A percentile compares a stretch with the other conserved stretches of the same genome.
phyloP scores from a whole-genome alignment of 2,888 invertebrate genomes.

The Girardia tigrina region DNA sequence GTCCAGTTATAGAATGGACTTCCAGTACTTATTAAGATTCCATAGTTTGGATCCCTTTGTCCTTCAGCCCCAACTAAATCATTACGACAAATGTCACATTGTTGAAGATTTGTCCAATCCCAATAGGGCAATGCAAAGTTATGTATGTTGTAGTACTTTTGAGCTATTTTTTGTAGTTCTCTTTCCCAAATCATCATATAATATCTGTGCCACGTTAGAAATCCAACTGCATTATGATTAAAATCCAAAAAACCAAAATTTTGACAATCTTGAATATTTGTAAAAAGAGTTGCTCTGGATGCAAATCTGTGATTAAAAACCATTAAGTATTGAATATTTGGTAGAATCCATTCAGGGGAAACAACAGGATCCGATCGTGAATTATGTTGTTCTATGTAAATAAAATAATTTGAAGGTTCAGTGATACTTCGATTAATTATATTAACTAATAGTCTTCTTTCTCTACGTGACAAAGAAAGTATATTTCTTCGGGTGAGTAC shows the following conservation, averaged over 20 bases:
- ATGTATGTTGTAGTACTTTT: slow-evolving; percentile 20
- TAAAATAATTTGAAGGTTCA: slow-evolving; percentile 25
- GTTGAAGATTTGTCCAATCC: slow-evolving; percentile 34
- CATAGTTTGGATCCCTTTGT: slow-evolving; percentile 24
- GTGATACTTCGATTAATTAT: background rate
- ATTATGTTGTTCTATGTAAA: slow-evolving; percentile 29
- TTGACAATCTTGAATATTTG: slow-evolving; percentile 5
- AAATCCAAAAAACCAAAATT: slow-evolving; percentile 34
- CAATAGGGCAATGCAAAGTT: slow-evolving; percentile 36
- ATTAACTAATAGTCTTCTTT: slow-evolving; percentile 13
- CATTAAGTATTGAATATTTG: slow-evolving; percentile 31
- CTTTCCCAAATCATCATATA: slow-evolving; percentile 36
- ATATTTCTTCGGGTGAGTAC: slow-evolving; percentile 27
- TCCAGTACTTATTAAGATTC: background rate
- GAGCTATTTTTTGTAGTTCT: slow-evolving; percentile 27
- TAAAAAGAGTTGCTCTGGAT: slow-evolving; percentile 27
- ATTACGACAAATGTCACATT: slow-evolving; percentile 36
- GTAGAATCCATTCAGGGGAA: slow-evolving; percentile 18
- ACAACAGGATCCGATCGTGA: slow-evolving; percentile 29
- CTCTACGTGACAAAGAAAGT: background rate
- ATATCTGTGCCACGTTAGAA: slow-evolving; percentile 37
- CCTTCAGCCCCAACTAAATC: slow-evolving; percentile 33
- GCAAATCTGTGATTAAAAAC: slow-evolving; percentile 29
- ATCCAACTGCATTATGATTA: slow-evolving; percentile 34
- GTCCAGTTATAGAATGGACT: slow-evolving; percentile 36